Evolutionary conservation across 2,113 vertebrate genomes (phyloP).

Genomic region (Ctenodactylus gundi): DNA sequence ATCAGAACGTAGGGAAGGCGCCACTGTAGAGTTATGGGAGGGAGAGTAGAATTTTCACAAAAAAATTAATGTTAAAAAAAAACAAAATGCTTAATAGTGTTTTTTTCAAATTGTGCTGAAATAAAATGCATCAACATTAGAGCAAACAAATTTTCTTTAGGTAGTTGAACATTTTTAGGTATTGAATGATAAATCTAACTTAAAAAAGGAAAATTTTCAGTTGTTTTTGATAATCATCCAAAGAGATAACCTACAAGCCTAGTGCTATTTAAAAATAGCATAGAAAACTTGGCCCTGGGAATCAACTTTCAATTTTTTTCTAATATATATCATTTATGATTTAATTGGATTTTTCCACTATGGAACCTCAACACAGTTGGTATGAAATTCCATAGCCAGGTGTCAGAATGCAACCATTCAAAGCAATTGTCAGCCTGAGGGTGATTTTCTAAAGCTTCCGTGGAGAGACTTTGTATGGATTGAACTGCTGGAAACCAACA

Average conservation of each 20-base stretch:
- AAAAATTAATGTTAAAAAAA: background rate
- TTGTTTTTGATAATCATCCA: background rate
- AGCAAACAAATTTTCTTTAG: background rate
- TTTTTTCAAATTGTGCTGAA: background rate
- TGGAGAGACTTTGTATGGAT: background rate
- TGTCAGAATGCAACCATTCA: background rate
- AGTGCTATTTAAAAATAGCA: background rate
- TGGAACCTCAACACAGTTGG: background rate
- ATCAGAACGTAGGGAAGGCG: background rate
- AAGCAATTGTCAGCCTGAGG: background rate
- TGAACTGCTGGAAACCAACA: constrained; percentile 14
- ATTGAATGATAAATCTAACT: background rate
- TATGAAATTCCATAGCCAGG: background rate
- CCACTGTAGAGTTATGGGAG: background rate
- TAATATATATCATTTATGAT: background rate
- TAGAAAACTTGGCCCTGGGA: background rate
- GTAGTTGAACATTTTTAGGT: background rate
- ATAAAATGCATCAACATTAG: background rate
- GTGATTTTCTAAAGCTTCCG: constrained; percentile 1
- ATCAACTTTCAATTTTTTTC: background rate
- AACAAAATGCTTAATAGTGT: background rate
- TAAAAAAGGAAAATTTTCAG: background rate
- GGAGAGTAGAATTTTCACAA: background rate
- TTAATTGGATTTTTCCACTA: constrained; percentile 7
- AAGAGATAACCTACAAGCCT: background rate